Evolutionary conservation across 2,797 vertebrate genomes (phyloP).

Genomic region (Molossus molossus): DNA sequence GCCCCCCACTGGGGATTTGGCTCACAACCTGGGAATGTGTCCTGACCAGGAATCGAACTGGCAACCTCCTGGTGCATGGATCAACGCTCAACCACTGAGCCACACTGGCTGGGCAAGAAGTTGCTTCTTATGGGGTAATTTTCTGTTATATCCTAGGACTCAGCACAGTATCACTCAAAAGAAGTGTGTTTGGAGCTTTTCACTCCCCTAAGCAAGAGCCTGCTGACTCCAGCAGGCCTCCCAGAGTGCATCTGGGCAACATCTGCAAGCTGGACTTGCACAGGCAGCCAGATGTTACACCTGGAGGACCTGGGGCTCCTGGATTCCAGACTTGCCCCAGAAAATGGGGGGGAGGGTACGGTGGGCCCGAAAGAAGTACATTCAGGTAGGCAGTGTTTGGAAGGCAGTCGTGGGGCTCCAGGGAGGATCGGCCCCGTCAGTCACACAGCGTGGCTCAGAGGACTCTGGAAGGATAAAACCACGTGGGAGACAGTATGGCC

Average conservation of each 20-base stretch:
- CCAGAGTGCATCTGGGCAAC: no score
- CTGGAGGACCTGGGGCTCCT: neutral
- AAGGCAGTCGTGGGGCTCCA: neutral
- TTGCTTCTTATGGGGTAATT: neutral
- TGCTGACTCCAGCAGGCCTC: neutral
- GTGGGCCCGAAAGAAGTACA: neutral
- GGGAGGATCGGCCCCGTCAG: neutral
- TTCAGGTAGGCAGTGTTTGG: neutral
- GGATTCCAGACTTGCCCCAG: neutral
- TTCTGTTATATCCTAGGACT: neutral
- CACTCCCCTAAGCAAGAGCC: neutral
- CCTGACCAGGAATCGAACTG: no score
- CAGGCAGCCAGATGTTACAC: no score
- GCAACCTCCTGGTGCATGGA: no score
- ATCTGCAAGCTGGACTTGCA: neutral
- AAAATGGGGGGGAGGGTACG: neutral
- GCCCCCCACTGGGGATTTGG: no score
- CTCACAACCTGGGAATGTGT: no score
- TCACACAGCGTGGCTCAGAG: neutral
- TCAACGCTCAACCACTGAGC: no score
- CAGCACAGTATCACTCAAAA: neutral
- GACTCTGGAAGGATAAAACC: neutral
- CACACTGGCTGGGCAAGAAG: no score
- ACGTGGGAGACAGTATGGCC: accelerated
- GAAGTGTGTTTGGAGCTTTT: neutral